These are phyloP conservation scores for Caenorhabditis sp. DNA, from an alignment of 2,888 invertebrate genomes.

Conservation along the genomic window DNA sequence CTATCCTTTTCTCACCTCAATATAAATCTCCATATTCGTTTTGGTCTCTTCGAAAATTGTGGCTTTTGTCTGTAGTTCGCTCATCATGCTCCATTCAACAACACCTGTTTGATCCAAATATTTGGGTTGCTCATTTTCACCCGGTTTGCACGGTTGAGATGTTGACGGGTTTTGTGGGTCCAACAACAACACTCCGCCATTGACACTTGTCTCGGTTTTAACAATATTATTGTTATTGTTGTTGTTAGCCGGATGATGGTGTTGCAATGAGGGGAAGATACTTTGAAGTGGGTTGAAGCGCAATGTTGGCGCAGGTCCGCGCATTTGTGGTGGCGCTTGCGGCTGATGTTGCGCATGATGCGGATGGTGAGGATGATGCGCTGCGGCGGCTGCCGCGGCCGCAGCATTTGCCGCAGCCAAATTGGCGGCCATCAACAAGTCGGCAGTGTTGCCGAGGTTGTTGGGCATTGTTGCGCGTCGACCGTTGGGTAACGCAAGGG, in stretches of 20 bases:
- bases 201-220: background rate
- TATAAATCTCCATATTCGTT: slow-evolving; percentile 27
- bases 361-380: background rate
- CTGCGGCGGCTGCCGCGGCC: slow-evolving; percentile 34
- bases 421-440: background rate
- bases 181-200: background rate
- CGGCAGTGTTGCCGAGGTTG: slow-evolving; percentile 11
- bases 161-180: background rate
- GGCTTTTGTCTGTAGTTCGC: slow-evolving; percentile 31
- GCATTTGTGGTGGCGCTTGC: background rate
- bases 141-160: slow-evolving; percentile 28
- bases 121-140: slow-evolving; percentile 40
- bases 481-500: background rate
- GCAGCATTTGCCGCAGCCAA: slow-evolving; percentile 18
- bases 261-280: slow-evolving; percentile 33
- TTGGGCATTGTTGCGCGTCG: slow-evolving; percentile 9
- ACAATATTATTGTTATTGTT: slow-evolving; percentile 11
- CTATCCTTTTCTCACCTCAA: slow-evolving; percentile 5
- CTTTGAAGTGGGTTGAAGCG: slow-evolving; percentile 37
- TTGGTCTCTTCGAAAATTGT: slow-evolving; percentile 30
- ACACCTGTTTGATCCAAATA: slow-evolving; percentile 6
- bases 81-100: slow-evolving; percentile 15
- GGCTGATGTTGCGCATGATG: too few relatives aligned
- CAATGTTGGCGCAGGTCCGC: too few relatives aligned
- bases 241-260: background rate